Evolutionary conservation across 2,797 vertebrate species (phyloP).

Genomic region (Leptodactylus fallax): DNA sequence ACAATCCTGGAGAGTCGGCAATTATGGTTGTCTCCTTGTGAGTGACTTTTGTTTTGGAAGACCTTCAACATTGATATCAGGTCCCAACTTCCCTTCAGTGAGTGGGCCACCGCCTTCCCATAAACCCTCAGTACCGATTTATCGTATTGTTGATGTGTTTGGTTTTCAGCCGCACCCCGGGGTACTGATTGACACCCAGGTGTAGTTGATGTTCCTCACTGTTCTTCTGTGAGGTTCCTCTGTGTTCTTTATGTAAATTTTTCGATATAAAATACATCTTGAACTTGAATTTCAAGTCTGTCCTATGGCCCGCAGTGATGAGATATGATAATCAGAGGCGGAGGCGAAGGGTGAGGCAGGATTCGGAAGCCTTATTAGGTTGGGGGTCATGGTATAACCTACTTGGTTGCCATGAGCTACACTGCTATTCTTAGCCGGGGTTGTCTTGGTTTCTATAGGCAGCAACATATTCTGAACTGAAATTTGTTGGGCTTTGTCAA

Average conservation of each 20-base stretch:
- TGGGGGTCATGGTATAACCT: not conserved
- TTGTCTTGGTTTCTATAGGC: too few species aligned
- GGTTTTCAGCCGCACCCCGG: not conserved
- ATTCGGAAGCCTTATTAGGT: not conserved
- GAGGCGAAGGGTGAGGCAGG: not conserved
- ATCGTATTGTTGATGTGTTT: not conserved
- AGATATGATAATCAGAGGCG: conserved; percentile 1
- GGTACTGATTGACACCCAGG: not conserved
- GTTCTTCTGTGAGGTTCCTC: not conserved
- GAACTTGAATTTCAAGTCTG: conserved; percentile 20
- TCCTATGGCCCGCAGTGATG: not conserved
- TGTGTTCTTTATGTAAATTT: conserved; percentile 6
- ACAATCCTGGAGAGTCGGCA: too few species aligned
- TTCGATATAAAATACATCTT: not conserved
- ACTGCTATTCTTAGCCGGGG: not conserved
- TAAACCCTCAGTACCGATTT: too few species aligned
- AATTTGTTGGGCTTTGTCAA: not conserved
- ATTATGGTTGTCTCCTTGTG: too few species aligned
- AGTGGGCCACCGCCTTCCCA: not conserved
- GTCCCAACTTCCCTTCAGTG: too few species aligned
- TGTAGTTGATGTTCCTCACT: not conserved
- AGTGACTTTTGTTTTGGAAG: too few species aligned
- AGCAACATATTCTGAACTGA: not conserved
- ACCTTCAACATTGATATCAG: too few species aligned
- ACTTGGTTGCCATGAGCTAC: not conserved